Evolutionary conservation across 2,113 vertebrate genomes (phyloP).

Genomic region (Lycocorax pyrrhopterus): DNA sequence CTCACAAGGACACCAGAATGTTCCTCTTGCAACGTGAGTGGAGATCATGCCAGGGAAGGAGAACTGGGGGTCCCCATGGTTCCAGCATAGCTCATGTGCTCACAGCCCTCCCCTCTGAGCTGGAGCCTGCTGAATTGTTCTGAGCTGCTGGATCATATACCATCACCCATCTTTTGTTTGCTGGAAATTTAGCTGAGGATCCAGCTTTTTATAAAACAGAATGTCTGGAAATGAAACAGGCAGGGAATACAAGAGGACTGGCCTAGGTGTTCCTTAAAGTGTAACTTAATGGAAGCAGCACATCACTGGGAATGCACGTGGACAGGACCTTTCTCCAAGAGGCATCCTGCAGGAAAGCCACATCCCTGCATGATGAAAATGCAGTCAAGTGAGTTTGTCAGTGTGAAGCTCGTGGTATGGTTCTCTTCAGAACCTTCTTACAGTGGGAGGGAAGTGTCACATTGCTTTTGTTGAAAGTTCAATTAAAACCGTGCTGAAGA

Average conservation of each 20-base stretch:
- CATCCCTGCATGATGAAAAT: background rate
- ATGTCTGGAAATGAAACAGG: background rate
- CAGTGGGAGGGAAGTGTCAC: background rate
- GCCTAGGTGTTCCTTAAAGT: background rate
- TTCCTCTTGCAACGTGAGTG: accelerated
- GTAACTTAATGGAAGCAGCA: background rate
- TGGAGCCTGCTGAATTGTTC: background rate
- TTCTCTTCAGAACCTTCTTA: background rate
- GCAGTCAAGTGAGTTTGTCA: background rate
- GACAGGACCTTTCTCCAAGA: background rate
- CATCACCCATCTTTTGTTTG: background rate
- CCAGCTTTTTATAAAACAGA: background rate
- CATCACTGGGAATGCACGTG: accelerated
- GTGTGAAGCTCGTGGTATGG: background rate
- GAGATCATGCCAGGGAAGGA: background rate
- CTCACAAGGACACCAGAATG: background rate
- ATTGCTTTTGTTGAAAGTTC: background rate
- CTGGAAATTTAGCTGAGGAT: background rate
- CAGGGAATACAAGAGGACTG: background rate
- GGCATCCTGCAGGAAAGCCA: background rate
- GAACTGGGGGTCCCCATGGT: too few species aligned
- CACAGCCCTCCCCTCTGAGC: background rate
- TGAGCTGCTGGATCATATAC: background rate
- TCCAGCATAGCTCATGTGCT: background rate
- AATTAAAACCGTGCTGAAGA: background rate